phyloP scores from a whole-genome alignment of 2,888 invertebrate species.

The Linyphia triangularis region DNA sequence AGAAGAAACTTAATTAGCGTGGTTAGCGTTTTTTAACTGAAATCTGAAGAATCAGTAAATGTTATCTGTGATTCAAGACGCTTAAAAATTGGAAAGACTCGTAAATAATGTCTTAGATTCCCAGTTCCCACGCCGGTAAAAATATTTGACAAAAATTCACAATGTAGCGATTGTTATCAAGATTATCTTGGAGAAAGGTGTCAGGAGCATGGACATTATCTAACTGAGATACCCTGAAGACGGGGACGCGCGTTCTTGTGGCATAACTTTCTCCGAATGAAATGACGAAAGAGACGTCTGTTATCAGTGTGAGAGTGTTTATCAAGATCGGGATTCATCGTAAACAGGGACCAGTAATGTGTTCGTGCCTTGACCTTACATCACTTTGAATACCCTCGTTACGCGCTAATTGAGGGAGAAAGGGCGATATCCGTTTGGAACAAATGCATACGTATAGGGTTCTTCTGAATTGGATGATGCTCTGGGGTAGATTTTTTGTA shows the following conservation, averaged over 20 bases:
- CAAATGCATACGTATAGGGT: constrained; percentile 28
- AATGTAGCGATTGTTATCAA: background rate
- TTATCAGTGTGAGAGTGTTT: constrained; percentile 26
- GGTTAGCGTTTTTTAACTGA: too few species aligned
- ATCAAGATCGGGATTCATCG: constrained; percentile 5
- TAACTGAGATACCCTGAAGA: background rate
- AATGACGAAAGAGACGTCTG: constrained; percentile 3
- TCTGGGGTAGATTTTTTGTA: background rate
- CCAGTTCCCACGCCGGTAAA: too few species aligned
- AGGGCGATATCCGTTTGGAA: constrained; percentile 42
- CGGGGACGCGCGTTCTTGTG: background rate
- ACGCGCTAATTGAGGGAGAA: constrained; percentile 31
- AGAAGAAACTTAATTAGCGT: too few species aligned
- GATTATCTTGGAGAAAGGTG: background rate
- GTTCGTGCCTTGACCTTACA: constrained; percentile 57
- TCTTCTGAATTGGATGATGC: background rate
- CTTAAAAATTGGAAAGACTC: too few species aligned
- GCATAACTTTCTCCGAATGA: background rate
- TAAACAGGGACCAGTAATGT: constrained; percentile 17
- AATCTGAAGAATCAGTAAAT: too few species aligned
- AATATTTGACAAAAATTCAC: background rate
- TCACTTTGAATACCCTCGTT: constrained; percentile 42
- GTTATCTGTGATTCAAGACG: too few species aligned
- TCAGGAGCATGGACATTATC: background rate
- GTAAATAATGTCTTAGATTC: too few species aligned